Percentiles rank a stretch among this genome's conserved stretches.
Conservation (phyloP, 2,888 invertebrate species). For the Keiferia lycopersicella region DNA sequence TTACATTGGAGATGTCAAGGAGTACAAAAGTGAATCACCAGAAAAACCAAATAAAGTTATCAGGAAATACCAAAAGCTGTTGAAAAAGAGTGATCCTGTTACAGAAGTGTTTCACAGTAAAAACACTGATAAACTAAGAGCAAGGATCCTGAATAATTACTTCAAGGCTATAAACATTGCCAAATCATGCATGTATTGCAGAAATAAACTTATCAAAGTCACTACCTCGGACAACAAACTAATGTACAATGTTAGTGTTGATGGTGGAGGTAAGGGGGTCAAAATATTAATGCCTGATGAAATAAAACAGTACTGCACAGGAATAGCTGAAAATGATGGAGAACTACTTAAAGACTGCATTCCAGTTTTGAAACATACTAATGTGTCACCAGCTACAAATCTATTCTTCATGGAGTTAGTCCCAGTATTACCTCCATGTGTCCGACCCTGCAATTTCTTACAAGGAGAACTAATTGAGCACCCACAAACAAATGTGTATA, state of each 20-base stretch:
- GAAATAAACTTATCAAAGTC: slow-evolving; percentile 73
- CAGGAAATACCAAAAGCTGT: slow-evolving; percentile 61
- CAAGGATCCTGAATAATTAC: slow-evolving; percentile 66
- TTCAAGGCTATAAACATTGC: slow-evolving; percentile 68
- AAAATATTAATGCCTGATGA: slow-evolving; percentile 84
- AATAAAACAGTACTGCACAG: slow-evolving; percentile 84
- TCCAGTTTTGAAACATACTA: slow-evolving; percentile 82
- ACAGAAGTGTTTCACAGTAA: slow-evolving; percentile 66
- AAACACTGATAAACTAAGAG: slow-evolving; percentile 74
- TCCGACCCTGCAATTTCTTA: slow-evolving; percentile 87
- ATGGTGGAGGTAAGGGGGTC: slow-evolving; percentile 56
- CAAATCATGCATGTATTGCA: slow-evolving; percentile 81
- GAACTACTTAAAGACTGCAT: slow-evolving; percentile 86
- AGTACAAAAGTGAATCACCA: slow-evolving; percentile 61
- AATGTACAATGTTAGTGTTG: slow-evolving; percentile 67
- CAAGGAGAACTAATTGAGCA: slow-evolving; percentile 87
- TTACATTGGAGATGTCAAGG: slow-evolving; percentile 58
- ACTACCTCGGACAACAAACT: slow-evolving; percentile 83
- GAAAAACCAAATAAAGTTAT: slow-evolving; percentile 69
- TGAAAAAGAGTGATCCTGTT: slow-evolving; percentile 56
- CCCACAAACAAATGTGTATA: slow-evolving; percentile 87
- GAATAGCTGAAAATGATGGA: slow-evolving; percentile 87
- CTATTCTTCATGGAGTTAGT: slow-evolving; percentile 92
- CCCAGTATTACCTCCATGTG: slow-evolving; percentile 92
- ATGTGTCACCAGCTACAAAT: slow-evolving; percentile 85